Percentiles rank a stretch among this genome's conserved stretches.
Conservation (phyloP, 2,797 vertebrate species). For the Halcyon smyrnensis region DNA sequence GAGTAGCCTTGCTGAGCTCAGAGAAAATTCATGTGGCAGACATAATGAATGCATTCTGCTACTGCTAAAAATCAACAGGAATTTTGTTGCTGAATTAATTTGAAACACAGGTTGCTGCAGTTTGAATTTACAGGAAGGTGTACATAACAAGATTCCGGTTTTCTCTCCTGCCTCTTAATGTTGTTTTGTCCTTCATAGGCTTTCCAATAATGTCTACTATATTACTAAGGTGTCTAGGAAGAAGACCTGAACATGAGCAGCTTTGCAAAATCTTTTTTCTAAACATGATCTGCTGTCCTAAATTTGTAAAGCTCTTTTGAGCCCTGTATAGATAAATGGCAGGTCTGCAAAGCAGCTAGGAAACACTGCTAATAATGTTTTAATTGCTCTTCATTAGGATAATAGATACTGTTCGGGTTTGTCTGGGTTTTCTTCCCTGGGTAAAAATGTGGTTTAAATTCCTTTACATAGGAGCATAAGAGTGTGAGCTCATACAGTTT, state of each 20-base stretch:
- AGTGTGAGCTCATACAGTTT: not conserved
- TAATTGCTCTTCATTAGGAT: not conserved
- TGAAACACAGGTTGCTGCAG: not conserved
- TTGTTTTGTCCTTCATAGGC: not conserved
- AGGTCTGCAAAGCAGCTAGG: not conserved
- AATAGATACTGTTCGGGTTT: not conserved
- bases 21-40: not conserved
- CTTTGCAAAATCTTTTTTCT: constrained; percentile 19
- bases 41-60: not conserved
- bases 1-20: not conserved
- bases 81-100: constrained; percentile 16
- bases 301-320: constrained; percentile 7
- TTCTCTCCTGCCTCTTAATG: not conserved
- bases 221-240: not conserved
- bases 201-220: not conserved
- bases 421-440: not conserved
- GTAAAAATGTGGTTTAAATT: not conserved
- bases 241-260: not conserved
- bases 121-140: not conserved
- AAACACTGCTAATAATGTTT: not conserved
- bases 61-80: not conserved
- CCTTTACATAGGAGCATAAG: not conserved
- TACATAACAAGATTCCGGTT: not conserved
- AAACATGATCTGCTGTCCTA: not conserved
- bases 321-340: not conserved